Evolutionary conservation across 2,113 vertebrate species (phyloP), one percentile per base, ranked within the genome.

Genomic region (Clarias magur): DNA sequence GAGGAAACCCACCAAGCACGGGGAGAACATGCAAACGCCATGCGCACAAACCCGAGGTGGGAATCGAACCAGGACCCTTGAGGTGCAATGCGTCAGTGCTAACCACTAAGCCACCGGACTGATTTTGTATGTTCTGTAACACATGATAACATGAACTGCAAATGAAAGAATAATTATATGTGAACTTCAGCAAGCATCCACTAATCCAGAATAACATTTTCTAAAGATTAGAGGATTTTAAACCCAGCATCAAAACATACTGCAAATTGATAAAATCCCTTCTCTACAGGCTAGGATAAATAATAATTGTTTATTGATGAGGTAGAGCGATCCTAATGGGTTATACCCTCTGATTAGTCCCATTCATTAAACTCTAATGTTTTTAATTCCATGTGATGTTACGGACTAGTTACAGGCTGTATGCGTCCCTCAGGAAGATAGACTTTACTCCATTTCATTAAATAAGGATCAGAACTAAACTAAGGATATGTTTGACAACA

Each of bases 271-370:
- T 53, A 23, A 54, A 25, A 30, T 57, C 76, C 15, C 56, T 78
- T 56, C 25, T 19, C 54, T 30, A 57, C 30, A 60, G 30, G 27
- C 78, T 60, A 34, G 78, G 54, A 80, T 80, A 60, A 80, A 80
- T 79, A 27, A 57, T 80, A 80, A 57, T 57, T 59, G 9, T 57
- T 59, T 80, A 59, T 80, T 34, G 54, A 80, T 59, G 78, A 56
- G 27, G 9, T 80, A 59, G n/a, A 59, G 23, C 78, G 11, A 19
- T 80, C 16, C 54, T 34, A 59, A 57, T 80, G n/a, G 54, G 6
- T 4, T 59, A 80, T 59, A 30, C 78, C 9, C n/a, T 59, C 23
- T 57, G 57, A 60, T 62, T 62, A 23, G 56, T 80, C 57, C 60
- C 7, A 38, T 34, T 60, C 79, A 80, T 38, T 80, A 60, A 60